A percentile compares a stretch with the other conserved stretches of the same genome.
phyloP scores from a whole-genome alignment of 2,113 vertebrate species.

The Centrocercus urophasianus region DNA sequence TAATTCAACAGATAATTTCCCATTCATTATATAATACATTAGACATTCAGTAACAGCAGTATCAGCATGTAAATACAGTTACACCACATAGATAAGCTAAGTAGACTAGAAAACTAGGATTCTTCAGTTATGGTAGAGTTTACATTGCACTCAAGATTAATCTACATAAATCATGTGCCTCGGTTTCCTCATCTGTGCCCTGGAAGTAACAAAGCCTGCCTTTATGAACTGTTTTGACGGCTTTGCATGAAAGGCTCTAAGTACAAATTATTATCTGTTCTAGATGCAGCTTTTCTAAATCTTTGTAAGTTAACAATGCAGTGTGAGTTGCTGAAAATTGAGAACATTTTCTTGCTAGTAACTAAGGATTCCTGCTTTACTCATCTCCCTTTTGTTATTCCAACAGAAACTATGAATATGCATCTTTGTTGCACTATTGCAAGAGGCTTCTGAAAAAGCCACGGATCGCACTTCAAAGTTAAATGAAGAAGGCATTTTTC shows the following conservation, averaged over 20 bases:
- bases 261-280: not conserved
- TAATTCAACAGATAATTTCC: conserved; percentile 38
- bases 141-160: not conserved
- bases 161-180: not conserved
- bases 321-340: conserved; percentile 21
- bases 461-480: not conserved
- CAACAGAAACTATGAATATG: not conserved
- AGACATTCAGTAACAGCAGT: not conserved
- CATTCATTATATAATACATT: not conserved
- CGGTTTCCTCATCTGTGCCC: not conserved
- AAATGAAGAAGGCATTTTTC: not conserved
- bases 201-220: not conserved
- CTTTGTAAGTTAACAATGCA: conserved; percentile 13
- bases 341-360: conserved; percentile 25
- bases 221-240: conserved; percentile 6
- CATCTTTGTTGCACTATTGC: not conserved
- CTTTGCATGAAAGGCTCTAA: not conserved
- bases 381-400: not conserved
- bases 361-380: not conserved
- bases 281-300: not conserved
- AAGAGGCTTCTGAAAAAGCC: not conserved
- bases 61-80: not conserved
- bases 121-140: not conserved
- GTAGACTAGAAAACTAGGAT: not conserved
- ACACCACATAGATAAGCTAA: not conserved